phyloP scores from a whole-genome alignment of 2,113 vertebrate genomes.

The Nansenia antarctica region DNA sequence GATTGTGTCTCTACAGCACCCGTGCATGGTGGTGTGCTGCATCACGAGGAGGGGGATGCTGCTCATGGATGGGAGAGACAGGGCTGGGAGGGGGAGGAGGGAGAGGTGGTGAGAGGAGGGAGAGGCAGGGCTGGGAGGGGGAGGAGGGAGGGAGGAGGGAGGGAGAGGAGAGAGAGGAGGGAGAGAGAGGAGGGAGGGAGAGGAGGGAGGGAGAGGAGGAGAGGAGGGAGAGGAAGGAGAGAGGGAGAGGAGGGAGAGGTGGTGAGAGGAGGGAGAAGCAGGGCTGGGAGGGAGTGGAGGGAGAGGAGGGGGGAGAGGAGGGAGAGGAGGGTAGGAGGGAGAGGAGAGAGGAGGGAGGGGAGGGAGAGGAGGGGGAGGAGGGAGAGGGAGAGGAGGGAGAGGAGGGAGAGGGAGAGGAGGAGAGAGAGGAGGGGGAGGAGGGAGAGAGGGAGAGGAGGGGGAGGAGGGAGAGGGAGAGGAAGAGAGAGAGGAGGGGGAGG shows the following conservation, averaged over 20 bases:
- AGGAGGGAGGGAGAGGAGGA: neutral
- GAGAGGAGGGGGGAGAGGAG: too few relatives aligned
- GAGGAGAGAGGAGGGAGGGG: too few relatives aligned
- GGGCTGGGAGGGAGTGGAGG: too few relatives aligned
- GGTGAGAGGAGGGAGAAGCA: too few relatives aligned
- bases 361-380: too few relatives aligned
- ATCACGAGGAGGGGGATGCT: neutral
- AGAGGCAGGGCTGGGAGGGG: neutral
- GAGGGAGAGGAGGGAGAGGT: neutral
- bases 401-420: too few relatives aligned
- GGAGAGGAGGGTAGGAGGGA: too few relatives aligned
- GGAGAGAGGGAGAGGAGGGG: neutral
- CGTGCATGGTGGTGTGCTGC: too few relatives aligned
- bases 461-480: neutral
- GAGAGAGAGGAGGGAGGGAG: neutral
- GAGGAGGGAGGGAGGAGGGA: neutral
- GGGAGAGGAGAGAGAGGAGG: neutral
- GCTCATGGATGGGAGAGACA: neutral
- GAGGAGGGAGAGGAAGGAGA: neutral
- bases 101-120: neutral
- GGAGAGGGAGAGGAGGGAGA: too few relatives aligned
- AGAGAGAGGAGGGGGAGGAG: neutral
- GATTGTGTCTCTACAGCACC: too few relatives aligned
- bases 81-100: slow-evolving; percentile 12
- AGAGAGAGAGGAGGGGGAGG: too few relatives aligned